Evolutionary conservation across 2,797 vertebrate species (phyloP).

Genomic region (Gallinago stenura): DNA sequence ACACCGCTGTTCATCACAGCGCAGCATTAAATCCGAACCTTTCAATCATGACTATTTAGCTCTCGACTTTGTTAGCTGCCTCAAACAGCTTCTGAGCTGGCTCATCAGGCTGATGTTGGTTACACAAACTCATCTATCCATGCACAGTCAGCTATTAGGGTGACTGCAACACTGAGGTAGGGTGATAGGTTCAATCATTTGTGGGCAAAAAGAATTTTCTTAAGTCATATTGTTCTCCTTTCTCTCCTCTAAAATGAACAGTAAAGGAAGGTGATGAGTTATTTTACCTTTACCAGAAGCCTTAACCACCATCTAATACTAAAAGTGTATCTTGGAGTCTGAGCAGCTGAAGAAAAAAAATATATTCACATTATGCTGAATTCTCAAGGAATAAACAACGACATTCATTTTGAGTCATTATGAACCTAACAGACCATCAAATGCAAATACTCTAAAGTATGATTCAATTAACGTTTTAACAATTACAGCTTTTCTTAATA

Average conservation of each 20-base stretch:
- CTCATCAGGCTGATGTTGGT: neutral
- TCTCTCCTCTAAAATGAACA: neutral
- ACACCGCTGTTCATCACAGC: neutral
- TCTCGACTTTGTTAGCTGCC: neutral
- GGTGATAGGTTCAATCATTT: neutral
- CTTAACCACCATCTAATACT: neutral
- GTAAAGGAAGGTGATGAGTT: neutral
- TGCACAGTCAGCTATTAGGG: neutral
- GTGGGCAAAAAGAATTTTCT: neutral
- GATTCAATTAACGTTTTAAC: slow-evolving; percentile 13
- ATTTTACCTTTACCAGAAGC: neutral
- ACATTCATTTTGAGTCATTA: neutral
- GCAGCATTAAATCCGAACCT: neutral
- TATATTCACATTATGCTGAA: neutral
- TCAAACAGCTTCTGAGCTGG: neutral
- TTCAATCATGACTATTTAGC: neutral
- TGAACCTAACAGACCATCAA: slow-evolving; percentile 36
- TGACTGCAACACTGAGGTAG: neutral
- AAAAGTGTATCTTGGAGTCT: neutral
- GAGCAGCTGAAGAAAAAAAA: neutral
- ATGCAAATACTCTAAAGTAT: neutral
- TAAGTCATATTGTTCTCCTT: neutral
- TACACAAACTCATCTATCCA: neutral
- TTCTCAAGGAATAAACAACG: neutral
- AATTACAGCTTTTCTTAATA: slow-evolving; percentile 25